Base-by-base conservation (phyloP, 2,888 invertebrate species). In the Girardia tigrina region DNA sequence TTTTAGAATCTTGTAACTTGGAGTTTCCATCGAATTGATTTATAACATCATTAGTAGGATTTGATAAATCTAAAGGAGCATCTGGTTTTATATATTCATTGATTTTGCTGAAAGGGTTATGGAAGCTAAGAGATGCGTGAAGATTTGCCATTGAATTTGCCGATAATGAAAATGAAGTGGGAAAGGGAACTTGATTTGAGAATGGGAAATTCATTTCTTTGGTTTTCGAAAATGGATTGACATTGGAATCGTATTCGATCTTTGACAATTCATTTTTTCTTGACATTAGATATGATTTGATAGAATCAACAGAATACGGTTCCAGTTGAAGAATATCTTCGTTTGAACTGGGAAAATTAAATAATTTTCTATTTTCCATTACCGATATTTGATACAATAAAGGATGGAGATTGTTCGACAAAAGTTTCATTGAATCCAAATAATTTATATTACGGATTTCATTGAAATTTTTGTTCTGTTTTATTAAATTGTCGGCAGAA, bases 201-300 rank as follows among this genome's bases (percentile, higher is more conserved):
- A 56, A 56, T 56, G n/a, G 56, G n/a, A 56, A 56, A 56, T 56
- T 56, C 4, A 56, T 8, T 20, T 56, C 56, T 56, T 56, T 56
- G 6, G 56, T 6, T 56, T 56, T 56, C 23, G 8, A 6, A 16
- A 56, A 56, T n/a, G 23, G n/a, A 56, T 56, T 56, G 6, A 16
- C 4, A 12, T 4, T n/a, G 2, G n/a, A 56, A 56, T 56, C 56
- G 56, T n/a, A 56, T 20, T 56, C 56, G n/a, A 23, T 8, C 23
- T 56, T 56, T 6, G 4, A 8, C 4, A 8, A 20, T 8, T 56
- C 56, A 4, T 4, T 12, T 56, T 56, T 56, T 56, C n/a, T 56
- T n/a, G 56, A 56, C 4, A 56, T 6, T 12, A 56, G 23, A 56
- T 56, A 56, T n/a, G 56, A 56, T 56, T 56, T 56, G n/a, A 56